These are phyloP conservation scores for Gorsachius magnificus DNA, from an alignment of 2,797 vertebrate species.

Conservation along the genomic window DNA sequence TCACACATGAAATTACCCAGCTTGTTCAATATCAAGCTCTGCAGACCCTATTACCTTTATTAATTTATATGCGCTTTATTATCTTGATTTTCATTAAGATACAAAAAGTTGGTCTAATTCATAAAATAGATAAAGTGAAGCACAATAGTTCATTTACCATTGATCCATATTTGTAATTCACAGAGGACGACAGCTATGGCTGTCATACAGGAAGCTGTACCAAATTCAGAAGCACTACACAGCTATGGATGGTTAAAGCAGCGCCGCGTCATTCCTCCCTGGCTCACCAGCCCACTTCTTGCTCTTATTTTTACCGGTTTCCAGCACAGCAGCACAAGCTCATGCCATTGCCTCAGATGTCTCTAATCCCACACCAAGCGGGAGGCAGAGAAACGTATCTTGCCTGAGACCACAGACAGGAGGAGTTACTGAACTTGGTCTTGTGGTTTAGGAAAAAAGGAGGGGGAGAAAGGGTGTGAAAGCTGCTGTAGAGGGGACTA, in stretches of 20 bases:
- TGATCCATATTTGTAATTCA: neutral
- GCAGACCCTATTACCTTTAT: slow-evolving; percentile 11
- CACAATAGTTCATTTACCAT: slow-evolving; percentile 23
- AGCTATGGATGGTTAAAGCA: neutral
- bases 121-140: slow-evolving; percentile 10
- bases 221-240: neutral
- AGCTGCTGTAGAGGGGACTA: neutral
- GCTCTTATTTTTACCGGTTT: neutral
- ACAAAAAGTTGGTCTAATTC: neutral
- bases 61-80: slow-evolving; percentile 43
- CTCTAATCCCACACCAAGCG: accelerated
- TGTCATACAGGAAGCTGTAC: neutral
- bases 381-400: neutral
- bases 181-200: accelerated
- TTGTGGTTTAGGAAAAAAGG: neutral
- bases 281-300: neutral
- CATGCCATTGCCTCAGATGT: neutral
- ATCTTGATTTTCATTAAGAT: slow-evolving; percentile 55
- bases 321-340: neutral
- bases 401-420: neutral
- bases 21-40: neutral
- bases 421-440: neutral
- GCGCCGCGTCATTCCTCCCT: accelerated
- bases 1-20: neutral
- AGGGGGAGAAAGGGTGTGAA: neutral